Conservation (phyloP, 2,888 invertebrate species). For the Xestia sexstrigata region DNA sequence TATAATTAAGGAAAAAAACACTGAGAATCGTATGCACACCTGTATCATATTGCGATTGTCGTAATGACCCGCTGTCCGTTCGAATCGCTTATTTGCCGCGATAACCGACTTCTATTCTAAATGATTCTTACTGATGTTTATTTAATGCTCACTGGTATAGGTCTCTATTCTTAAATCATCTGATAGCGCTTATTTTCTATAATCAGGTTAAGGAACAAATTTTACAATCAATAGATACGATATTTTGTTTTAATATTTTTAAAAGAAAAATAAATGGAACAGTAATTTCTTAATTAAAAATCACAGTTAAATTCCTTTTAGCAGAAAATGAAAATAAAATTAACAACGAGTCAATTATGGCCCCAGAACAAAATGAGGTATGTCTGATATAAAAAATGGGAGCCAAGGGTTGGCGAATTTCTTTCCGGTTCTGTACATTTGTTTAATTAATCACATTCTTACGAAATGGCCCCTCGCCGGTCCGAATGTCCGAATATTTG, state of each 20-base stretch:
- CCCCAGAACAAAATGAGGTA: slow-evolving; percentile 83
- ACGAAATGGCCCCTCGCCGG: slow-evolving; percentile 81
- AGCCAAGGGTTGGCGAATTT: slow-evolving; percentile 87
- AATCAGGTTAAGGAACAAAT: not conserved
- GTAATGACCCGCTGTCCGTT: slow-evolving; percentile 55
- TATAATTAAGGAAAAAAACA: slow-evolving; percentile 71
- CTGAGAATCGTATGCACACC: slow-evolving; percentile 67
- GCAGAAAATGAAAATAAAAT: slow-evolving; percentile 81
- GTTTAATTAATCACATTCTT: slow-evolving; percentile 91
- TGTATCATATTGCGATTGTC: slow-evolving; percentile 59
- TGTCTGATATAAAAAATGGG: slow-evolving; percentile 85
- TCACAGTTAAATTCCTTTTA: slow-evolving; percentile 69
- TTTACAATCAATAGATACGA: not conserved
- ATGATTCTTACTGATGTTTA: slow-evolving; percentile 31
- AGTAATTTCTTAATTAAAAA: slow-evolving; percentile 56
- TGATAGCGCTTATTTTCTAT: slow-evolving; percentile 16
- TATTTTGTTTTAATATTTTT: not conserved
- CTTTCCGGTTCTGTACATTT: slow-evolving; percentile 87
- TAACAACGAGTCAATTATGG: slow-evolving; percentile 87
- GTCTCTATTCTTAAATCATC: not conserved
- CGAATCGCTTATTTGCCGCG: slow-evolving; percentile 50
- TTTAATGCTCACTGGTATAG: slow-evolving; percentile 18
- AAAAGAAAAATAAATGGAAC: not conserved
- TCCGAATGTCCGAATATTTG: slow-evolving; percentile 87
- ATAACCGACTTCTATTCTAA: slow-evolving; percentile 37